These are phyloP conservation scores for Platichthys stellatus DNA, from an alignment of 2,113 vertebrate species.

Conservation along the genomic window DNA sequence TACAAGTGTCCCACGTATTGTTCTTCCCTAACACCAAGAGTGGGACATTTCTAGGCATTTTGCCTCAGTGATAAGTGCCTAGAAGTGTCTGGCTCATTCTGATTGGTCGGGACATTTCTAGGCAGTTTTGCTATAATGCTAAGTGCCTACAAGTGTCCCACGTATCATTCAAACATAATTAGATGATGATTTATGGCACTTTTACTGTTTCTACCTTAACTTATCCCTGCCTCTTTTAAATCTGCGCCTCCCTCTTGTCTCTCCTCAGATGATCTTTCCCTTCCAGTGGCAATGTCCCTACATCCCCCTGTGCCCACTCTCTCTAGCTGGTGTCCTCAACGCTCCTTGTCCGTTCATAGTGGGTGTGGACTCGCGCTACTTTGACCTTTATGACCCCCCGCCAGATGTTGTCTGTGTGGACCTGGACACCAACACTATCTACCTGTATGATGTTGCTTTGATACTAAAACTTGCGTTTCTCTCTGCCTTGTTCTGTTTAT, in stretches of 20 bases:
- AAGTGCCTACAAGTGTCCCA: too few species aligned
- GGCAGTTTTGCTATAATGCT: too few species aligned
- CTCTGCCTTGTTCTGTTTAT: not conserved
- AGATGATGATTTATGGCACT: not conserved
- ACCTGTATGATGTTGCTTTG: conserved; percentile 85
- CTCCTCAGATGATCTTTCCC: conserved; percentile 95
- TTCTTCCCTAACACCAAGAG: too few species aligned
- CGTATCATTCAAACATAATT: not conserved
- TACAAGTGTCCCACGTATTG: too few species aligned
- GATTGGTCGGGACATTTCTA: too few species aligned
- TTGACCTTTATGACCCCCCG: conserved; percentile 97
- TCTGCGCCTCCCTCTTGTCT: conserved; percentile 5
- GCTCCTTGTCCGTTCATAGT: conserved; percentile 96
- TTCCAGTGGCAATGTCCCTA: conserved; percentile 99
- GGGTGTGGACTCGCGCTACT: conserved; percentile 98
- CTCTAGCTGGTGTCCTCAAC: conserved; percentile 93
- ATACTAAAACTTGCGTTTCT: too few species aligned
- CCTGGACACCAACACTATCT: conserved; percentile 97
- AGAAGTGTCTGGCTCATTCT: too few species aligned
- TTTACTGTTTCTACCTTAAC: not conserved
- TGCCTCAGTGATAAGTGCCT: too few species aligned
- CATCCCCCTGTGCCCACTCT: conserved; percentile 96
- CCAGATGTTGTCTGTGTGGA: conserved; percentile 97
- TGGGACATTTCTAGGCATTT: too few species aligned
- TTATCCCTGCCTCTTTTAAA: not conserved